Conservation (phyloP, 2,888 invertebrate genomes). For the Aphodius granarius region DNA sequence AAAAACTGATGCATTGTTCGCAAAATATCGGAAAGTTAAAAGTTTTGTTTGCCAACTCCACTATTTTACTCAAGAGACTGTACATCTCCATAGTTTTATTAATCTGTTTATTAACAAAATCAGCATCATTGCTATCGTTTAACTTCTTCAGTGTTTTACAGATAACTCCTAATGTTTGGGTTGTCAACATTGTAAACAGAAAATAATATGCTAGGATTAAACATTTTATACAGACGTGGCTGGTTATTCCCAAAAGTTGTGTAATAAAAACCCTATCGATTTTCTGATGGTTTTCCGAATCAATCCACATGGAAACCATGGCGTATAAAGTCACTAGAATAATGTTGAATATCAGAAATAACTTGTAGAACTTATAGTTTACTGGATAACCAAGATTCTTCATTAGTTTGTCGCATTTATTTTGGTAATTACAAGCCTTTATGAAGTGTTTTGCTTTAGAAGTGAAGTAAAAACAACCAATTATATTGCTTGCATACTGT, state of each 20-base stretch:
- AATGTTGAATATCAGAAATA: neutral
- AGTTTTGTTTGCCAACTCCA: conserved; percentile 18
- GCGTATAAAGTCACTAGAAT: neutral
- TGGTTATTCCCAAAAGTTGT: neutral
- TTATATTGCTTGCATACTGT: neutral
- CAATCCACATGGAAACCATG: neutral
- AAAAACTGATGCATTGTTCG: conserved; percentile 24
- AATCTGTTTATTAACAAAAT: neutral
- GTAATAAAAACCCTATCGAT: neutral
- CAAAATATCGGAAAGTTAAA: conserved; percentile 27
- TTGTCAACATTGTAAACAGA: neutral
- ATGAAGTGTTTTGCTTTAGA: neutral
- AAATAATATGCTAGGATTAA: neutral
- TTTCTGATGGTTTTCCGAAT: neutral
- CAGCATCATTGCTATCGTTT: neutral
- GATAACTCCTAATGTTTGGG: neutral
- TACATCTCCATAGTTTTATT: conserved; percentile 26
- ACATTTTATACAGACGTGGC: neutral
- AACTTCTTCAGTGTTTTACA: neutral
- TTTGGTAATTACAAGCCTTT: neutral
- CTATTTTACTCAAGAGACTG: conserved; percentile 26
- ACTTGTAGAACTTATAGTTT: neutral
- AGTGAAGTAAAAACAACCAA: neutral
- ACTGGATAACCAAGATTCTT: neutral
- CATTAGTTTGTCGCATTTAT: neutral